Conservation (phyloP, 2,888 invertebrate genomes). For the Cryptus armator region DNA sequence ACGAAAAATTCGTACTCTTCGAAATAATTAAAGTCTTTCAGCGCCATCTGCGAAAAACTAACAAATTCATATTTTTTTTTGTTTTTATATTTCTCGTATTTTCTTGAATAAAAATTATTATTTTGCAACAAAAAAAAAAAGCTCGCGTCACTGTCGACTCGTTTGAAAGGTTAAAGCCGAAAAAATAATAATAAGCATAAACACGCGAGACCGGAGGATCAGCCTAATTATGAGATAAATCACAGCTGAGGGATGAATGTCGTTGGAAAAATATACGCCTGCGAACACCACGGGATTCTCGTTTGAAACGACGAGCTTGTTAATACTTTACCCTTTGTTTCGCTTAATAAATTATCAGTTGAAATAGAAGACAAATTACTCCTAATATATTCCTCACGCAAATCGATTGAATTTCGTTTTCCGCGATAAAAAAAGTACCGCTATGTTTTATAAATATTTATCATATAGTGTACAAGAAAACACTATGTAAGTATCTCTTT, state of each 20-base stretch:
- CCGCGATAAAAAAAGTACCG: too few species aligned
- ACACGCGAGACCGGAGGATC: conserved; percentile 28
- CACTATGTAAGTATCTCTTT: too few species aligned
- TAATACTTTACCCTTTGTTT: conserved; percentile 53
- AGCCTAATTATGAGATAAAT: conserved; percentile 49
- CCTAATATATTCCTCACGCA: not conserved
- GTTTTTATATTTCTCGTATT: too few species aligned
- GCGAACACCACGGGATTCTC: conserved; percentile 14
- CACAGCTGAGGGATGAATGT: conserved; percentile 31
- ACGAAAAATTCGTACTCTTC: too few species aligned
- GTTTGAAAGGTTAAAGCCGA: conserved; percentile 1
- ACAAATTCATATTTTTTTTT: too few species aligned
- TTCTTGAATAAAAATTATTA: too few species aligned
- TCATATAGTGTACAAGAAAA: too few species aligned
- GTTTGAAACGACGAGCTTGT: conserved; percentile 48
- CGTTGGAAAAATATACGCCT: conserved; percentile 25
- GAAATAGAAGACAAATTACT: conserved; percentile 55
- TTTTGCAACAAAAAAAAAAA: not conserved
- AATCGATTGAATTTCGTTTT: too few species aligned
- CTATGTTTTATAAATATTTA: too few species aligned
- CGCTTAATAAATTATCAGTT: conserved; percentile 58
- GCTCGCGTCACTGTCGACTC: not conserved
- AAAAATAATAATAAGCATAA: conserved; percentile 17
- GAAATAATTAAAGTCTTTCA: too few species aligned
- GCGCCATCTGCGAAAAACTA: too few species aligned